Conservation (phyloP, 1,140 invertebrate genomes). For the Catajapyx aquilonaris region DNA sequence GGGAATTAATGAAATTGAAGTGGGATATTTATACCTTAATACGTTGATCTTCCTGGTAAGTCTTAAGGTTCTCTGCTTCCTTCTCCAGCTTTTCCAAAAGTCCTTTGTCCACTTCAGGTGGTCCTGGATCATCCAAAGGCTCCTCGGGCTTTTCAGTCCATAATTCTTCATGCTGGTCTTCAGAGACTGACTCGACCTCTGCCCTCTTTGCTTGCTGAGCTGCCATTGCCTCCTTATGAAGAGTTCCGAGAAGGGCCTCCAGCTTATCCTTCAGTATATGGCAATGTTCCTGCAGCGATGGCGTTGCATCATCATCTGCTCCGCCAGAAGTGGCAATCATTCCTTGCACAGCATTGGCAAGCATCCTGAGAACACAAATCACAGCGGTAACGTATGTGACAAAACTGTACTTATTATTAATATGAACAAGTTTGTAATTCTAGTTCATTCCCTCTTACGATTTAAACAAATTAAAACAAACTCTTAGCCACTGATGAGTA, state of each 20-base stretch:
- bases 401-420: constrained; percentile 3
- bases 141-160: background rate
- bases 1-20: no score
- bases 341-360: constrained; percentile 64
- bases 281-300: constrained; percentile 42
- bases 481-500: background rate
- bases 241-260: constrained; percentile 43
- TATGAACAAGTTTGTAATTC: background rate
- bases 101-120: constrained; percentile 30
- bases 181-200: constrained; percentile 14
- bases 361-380: constrained; percentile 22
- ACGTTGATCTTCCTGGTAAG: constrained; percentile 16
- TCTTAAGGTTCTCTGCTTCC: constrained; percentile 24
- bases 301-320: constrained; percentile 32
- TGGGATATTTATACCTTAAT: constrained; percentile 7
- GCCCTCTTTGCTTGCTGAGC: constrained; percentile 14
- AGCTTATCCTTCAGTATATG: constrained; percentile 54
- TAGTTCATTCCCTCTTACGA: constrained; percentile 1
- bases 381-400: constrained; percentile 4
- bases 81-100: constrained; percentile 37
- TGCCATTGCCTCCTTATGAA: constrained; percentile 35
- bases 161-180: constrained; percentile 2
- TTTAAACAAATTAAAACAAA: constrained; percentile 1
- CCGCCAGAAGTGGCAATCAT: constrained; percentile 39
- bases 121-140: constrained; percentile 5